These are phyloP conservation scores for Aphelocoma californica DNA, from an alignment of 2,797 vertebrate genomes.

Conservation along the genomic window DNA sequence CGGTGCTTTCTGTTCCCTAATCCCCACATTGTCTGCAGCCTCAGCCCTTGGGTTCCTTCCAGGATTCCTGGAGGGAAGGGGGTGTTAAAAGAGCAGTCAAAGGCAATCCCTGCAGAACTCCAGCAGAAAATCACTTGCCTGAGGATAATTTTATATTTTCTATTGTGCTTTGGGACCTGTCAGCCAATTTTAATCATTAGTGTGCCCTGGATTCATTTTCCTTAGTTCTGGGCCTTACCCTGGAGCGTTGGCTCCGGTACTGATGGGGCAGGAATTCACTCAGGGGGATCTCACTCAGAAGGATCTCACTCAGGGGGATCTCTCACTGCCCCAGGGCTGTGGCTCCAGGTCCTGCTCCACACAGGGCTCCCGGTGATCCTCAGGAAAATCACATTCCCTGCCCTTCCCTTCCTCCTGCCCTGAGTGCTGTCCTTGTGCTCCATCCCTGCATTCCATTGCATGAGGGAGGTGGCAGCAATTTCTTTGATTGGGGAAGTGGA, in stretches of 20 bases:
- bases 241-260: not conserved
- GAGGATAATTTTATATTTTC: not conserved
- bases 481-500: not conserved
- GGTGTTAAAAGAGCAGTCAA: not conserved
- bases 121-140: constrained; percentile 15
- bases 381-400: not conserved
- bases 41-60: not conserved
- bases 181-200: not conserved
- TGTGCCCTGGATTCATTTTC: not conserved
- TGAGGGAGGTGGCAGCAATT: not conserved
- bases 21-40: not conserved
- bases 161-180: not conserved
- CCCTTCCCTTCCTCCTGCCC: not conserved
- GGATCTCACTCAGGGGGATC: no score
- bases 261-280: not conserved
- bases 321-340: not conserved
- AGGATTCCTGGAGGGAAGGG: not conserved
- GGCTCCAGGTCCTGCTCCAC: not conserved
- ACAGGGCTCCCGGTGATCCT: not conserved
- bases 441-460: fast-evolving
- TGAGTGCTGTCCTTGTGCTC: not conserved
- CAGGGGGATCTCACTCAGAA: not conserved
- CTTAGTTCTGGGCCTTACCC: not conserved
- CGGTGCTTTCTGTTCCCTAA: not conserved
- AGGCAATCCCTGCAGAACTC: not conserved